Conservation (phyloP, 2,888 invertebrate species). For the Tethea ocularis region DNA sequence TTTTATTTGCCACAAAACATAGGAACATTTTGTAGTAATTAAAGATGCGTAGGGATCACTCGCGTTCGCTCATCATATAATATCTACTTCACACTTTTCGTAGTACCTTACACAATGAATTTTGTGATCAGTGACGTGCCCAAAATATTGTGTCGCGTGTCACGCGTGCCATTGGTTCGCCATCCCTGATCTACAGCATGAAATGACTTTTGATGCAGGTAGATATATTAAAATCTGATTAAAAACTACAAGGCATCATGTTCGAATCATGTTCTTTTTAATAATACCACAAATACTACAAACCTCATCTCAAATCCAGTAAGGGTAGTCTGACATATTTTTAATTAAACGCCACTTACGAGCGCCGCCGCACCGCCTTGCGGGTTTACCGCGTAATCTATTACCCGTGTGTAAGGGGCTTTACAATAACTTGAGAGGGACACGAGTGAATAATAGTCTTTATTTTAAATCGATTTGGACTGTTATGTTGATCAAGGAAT, state of each 20-base stretch:
- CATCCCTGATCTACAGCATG: too few species aligned
- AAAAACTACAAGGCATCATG: background rate
- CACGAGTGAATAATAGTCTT: slow-evolving; percentile 1
- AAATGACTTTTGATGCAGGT: too few species aligned
- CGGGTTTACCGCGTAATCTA: slow-evolving; percentile 28
- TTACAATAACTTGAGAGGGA: slow-evolving; percentile 1
- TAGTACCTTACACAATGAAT: too few species aligned
- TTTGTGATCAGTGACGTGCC: too few species aligned
- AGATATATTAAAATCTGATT: background rate
- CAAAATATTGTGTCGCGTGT: too few species aligned
- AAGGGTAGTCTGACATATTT: slow-evolving; percentile 61
- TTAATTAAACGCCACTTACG: slow-evolving; percentile 75
- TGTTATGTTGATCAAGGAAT: background rate
- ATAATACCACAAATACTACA: background rate
- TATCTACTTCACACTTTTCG: too few species aligned
- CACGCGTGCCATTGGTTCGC: too few species aligned
- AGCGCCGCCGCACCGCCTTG: slow-evolving; percentile 32
- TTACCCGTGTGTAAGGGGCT: slow-evolving; percentile 16
- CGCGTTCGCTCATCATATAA: too few species aligned
- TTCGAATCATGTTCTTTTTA: background rate
- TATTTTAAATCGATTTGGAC: background rate
- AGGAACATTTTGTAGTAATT: too few species aligned
- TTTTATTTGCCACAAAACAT: too few species aligned
- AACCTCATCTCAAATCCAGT: slow-evolving; percentile 2
- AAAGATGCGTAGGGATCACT: too few species aligned